These are phyloP conservation scores for Sceloporus undulatus DNA, from an alignment of 2,113 vertebrate genomes.

Conservation along the genomic window DNA sequence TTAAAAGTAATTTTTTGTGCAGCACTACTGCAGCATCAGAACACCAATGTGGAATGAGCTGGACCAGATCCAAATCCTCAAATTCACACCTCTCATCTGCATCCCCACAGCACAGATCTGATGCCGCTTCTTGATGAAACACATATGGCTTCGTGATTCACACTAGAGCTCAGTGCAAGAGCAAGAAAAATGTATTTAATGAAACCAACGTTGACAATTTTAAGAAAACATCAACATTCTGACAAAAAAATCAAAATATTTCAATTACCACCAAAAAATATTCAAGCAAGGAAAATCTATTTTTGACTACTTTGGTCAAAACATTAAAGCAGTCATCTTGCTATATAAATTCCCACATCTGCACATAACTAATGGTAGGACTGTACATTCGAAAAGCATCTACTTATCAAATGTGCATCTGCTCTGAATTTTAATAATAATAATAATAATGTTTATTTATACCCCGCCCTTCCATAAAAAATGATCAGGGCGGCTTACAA, in stretches of 20 bases:
- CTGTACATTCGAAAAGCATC: neutral
- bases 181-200: slow-evolving; percentile 1
- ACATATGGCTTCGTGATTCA: slow-evolving; percentile 38
- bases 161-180: slow-evolving; percentile 9
- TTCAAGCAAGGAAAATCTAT: slow-evolving; percentile 2
- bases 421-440: too few relatives aligned
- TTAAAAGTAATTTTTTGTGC: neutral
- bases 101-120: slow-evolving; percentile 21
- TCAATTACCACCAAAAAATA: slow-evolving; percentile 32
- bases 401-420: neutral
- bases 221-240: slow-evolving; percentile 42
- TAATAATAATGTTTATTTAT: too few relatives aligned
- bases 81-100: slow-evolving; percentile 32
- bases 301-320: slow-evolving; percentile 21
- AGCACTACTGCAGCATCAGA: neutral
- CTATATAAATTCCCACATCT: neutral
- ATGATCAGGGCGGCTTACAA: too few relatives aligned
- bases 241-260: slow-evolving; percentile 35
- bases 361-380: neutral
- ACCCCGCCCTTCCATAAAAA: too few relatives aligned
- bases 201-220: neutral
- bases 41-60: neutral
- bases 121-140: slow-evolving; percentile 21
- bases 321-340: slow-evolving; percentile 11
- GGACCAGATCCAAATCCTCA: slow-evolving; percentile 27